Evolutionary conservation across 2,113 vertebrate genomes (phyloP), one percentile per base, ranked within the genome.

Genomic region (Nycticryphes semicollaris): DNA sequence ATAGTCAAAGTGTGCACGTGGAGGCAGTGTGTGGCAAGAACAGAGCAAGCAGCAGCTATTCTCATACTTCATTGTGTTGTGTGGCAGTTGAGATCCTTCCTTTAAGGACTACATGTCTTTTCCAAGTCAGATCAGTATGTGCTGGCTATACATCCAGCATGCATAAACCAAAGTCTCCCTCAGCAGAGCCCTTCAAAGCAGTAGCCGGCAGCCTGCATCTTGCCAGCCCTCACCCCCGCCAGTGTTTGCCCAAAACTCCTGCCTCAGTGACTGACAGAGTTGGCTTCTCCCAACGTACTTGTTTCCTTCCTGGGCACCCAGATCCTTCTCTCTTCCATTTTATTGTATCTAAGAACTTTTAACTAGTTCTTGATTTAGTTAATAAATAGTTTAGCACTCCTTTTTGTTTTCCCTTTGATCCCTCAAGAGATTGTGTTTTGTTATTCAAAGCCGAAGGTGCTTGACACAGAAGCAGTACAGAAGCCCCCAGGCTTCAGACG

Each of bases 391-490:
- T 95, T 66, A n/a, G 80, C 88, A 43, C 41, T 54, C 33, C 7
- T 77, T 91, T 89, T 77, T 84, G 31, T 95, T 84, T 75, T 69
- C 17, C 8, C 54, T 79, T 88, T 54, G 84, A 93, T 96, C 78
- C 41, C 78, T 87, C 24, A 12, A 30, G 89, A 79, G 84, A 67
- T 87, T 91, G 77, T 27, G 70, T 84, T 90, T 97, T 96, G 93
- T 94, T 90, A 96, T 93, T 96, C 91, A 85, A 79, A 95, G 41
- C 67, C 1, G 0, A 60, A 87, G 81, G 94, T 94, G 72, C 86
- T 95, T 92, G 73, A 91, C 80, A 75, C 56, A 81, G 60, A 51
- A 84, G 89, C 74, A 93, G 76, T 83, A 78, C 93, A 94, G 94
- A 97, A 95, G 51, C 89, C 86, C 28, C 28, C 14, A n/a, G 93